A percentile compares a stretch with the other conserved stretches of the same genome.
These are phyloP conservation scores for Tapera naevia DNA, from an alignment of 2,797 vertebrate species.

Conservation along the genomic window DNA sequence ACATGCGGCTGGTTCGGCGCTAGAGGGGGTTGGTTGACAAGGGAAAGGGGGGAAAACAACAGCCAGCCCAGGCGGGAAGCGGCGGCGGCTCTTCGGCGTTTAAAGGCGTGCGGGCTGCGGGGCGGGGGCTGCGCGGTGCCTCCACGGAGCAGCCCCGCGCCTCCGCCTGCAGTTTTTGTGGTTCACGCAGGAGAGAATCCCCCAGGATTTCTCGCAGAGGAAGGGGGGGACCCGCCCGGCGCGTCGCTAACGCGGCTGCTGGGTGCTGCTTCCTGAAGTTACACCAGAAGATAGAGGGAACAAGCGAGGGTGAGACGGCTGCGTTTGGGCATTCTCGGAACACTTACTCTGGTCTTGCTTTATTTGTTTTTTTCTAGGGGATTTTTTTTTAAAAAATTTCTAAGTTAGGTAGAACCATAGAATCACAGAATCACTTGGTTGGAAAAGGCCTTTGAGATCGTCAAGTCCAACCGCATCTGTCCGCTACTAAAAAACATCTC, in stretches of 20 bases:
- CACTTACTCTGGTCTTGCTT: accelerated
- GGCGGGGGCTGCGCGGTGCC: neutral
- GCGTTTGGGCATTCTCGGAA: too few species aligned
- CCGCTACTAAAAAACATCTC: too few species aligned
- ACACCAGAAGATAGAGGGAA: accelerated
- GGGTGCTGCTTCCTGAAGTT: neutral
- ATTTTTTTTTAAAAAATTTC: too few species aligned
- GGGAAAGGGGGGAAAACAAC: neutral
- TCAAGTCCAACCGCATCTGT: too few species aligned
- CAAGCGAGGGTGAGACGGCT: accelerated
- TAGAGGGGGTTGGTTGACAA: conserved; percentile 75
- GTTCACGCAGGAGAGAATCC: too few species aligned
- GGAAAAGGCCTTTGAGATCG: too few species aligned
- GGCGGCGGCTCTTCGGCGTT: neutral
- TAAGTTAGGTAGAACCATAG: too few species aligned
- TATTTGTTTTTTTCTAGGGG: too few species aligned
- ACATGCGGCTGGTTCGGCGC: conserved; percentile 48
- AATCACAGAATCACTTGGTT: too few species aligned
- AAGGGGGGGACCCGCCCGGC: neutral
- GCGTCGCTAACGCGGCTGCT: neutral
- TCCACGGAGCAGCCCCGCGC: too few species aligned
- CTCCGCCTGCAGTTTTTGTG: too few species aligned
- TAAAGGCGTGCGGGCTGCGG: neutral
- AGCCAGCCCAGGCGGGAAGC: neutral
- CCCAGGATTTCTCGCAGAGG: neutral